Evolutionary conservation across 1,140 invertebrate species (phyloP), one percentile per base, ranked within the genome.

Genomic region (Orussus abietinus): DNA sequence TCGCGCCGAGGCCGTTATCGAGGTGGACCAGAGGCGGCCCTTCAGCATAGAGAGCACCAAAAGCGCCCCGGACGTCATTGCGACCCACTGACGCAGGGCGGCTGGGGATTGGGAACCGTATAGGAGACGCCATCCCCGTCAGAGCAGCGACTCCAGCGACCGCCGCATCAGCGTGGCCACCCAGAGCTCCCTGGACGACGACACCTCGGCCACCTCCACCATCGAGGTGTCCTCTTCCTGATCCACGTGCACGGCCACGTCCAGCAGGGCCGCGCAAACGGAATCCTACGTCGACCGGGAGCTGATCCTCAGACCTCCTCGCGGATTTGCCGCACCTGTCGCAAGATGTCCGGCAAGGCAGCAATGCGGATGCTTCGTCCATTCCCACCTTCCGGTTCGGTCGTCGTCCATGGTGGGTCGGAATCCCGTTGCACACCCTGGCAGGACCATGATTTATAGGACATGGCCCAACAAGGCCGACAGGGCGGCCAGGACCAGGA

Each of bases 1-100:
- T 51, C 71, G 75, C 30, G 80, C 81, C 1, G 82, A 84, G 49
- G 81, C 81, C 3, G 76, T 81, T 32, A 83, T 83, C 35, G 81
- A 84, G 45, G 77, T 83, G 67, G 75, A 77, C 26, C 69, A 77
- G 49, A 75, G 77, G 47, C 72, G 83, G 7, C 81, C 83, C 0
- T 84, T 83, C 61, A 86, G 83, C 63, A 80, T 83, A 34, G 82
- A 86, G 46, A 87, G 85, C 9, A 86, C 84, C 6, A 88, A 90
- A 60, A 90, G 88, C 30, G 88, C 88, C 1, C 88, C 88, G 12
- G 89, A 92, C 62, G 88, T 91, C 37, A 89, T 91, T 52, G 85
- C 86, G 53, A 86, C 84, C 11, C 85, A 86, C 80, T 88, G 83
- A 87, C 80, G 77, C 58, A 64, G 69, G 61, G 63, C 53, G 47